Percentiles rank a stretch among this genome's conserved stretches.
phyloP scores from a whole-genome alignment of 2,797 vertebrate genomes.

The Silurus aristotelis region DNA sequence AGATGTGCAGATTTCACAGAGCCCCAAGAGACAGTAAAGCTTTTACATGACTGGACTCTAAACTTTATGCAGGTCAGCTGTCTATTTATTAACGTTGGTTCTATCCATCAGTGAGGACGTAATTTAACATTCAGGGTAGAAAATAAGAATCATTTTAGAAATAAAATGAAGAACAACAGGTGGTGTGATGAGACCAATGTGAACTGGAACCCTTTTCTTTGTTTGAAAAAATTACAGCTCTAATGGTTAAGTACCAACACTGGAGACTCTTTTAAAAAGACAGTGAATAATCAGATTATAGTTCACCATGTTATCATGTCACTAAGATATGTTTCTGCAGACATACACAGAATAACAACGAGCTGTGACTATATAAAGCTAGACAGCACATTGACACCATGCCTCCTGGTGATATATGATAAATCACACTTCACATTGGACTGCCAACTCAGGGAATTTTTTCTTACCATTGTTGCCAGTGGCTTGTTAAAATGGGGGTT shows the following conservation, averaged over 20 bases:
- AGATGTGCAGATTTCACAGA: too few species aligned
- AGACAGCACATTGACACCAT: background rate
- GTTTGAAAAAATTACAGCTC: background rate
- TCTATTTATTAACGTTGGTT: background rate
- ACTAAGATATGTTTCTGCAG: too few species aligned
- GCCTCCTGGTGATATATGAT: background rate
- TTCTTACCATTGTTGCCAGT: too few species aligned
- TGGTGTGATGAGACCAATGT: background rate
- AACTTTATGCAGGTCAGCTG: conserved; percentile 21
- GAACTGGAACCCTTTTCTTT: background rate
- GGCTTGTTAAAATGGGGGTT: too few species aligned
- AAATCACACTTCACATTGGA: background rate
- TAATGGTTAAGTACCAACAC: background rate
- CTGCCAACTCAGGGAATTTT: background rate
- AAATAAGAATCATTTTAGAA: background rate
- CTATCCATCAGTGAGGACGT: background rate
- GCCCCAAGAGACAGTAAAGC: too few species aligned
- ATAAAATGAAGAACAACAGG: background rate
- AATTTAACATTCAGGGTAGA: background rate
- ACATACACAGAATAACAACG: background rate
- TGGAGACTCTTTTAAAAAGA: background rate
- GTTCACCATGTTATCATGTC: background rate
- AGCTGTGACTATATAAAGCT: background rate
- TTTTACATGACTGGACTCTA: background rate
- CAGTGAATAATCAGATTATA: too few species aligned